Percentiles rank a stretch among this genome's conserved stretches.
Evolutionary conservation across 2,888 invertebrate species (phyloP).

Genomic region (Galerucella calmariensis): DNA sequence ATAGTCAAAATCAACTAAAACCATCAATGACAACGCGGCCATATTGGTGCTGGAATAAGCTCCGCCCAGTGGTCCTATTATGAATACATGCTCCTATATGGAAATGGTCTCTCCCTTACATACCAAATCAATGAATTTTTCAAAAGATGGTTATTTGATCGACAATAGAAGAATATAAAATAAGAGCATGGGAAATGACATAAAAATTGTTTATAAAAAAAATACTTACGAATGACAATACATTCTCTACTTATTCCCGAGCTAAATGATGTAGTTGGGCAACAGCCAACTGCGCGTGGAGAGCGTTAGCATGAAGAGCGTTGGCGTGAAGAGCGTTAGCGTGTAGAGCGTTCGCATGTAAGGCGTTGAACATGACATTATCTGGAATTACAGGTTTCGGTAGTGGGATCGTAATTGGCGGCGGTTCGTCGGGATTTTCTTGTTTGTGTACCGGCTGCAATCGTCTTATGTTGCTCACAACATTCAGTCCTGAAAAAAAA

Average conservation of each 20-base stretch:
- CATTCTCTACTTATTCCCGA: slow-evolving; percentile 28
- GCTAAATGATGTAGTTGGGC: slow-evolving; percentile 49
- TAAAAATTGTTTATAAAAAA: background rate
- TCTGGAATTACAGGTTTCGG: slow-evolving; percentile 61
- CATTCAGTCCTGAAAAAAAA: slow-evolving; percentile 58
- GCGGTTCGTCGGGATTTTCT: slow-evolving; percentile 59
- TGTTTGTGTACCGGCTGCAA: slow-evolving; percentile 58
- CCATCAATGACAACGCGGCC: no score
- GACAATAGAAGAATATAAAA: no score
- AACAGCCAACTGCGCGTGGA: slow-evolving; percentile 53
- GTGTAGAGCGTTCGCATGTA: slow-evolving; percentile 43
- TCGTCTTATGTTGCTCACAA: slow-evolving; percentile 63
- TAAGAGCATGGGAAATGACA: no score
- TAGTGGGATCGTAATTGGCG: slow-evolving; percentile 60
- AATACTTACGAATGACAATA: slow-evolving; percentile 20
- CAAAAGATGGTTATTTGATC: no score
- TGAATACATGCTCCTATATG: no score
- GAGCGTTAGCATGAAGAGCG: slow-evolving; percentile 51
- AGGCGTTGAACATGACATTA: slow-evolving; percentile 51
- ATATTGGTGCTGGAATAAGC: no score
- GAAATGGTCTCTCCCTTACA: no score
- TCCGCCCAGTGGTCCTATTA: no score
- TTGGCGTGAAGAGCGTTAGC: slow-evolving; percentile 43
- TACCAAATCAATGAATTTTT: no score
- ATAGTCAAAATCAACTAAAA: background rate